phyloP scores from a whole-genome alignment of 2,888 invertebrate genomes.

The Andrena minutula region DNA sequence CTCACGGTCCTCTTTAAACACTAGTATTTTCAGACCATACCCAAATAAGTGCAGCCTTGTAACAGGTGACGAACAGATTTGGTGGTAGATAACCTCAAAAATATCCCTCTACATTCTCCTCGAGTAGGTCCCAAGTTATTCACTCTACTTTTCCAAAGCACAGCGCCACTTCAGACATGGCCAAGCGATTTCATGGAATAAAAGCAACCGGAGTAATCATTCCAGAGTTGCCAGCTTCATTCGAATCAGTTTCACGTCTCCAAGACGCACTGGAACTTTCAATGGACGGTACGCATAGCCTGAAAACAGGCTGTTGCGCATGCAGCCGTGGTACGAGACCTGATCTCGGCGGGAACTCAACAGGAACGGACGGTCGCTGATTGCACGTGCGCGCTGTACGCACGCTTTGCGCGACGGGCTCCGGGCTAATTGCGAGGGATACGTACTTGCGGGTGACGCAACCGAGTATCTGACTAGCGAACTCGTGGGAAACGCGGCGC shows the following conservation, averaged over 20 bases:
- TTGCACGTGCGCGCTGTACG: conserved; percentile 18
- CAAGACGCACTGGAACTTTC: conserved; percentile 2
- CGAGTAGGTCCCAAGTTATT: too few species aligned
- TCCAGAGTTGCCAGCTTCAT: background rate
- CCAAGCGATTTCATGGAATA: background rate
- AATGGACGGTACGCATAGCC: background rate
- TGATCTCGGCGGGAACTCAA: conserved; percentile 1
- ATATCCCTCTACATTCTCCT: too few species aligned
- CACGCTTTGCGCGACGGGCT: conserved; percentile 17
- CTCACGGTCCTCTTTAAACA: too few species aligned
- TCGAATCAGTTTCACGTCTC: background rate
- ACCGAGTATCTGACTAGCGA: conserved; percentile 3
- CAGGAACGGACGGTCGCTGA: background rate
- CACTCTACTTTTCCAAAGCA: too few species aligned
- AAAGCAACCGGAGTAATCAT: background rate
- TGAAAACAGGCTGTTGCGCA: conserved; percentile 11
- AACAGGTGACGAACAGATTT: too few species aligned
- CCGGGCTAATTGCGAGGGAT: conserved; percentile 27
- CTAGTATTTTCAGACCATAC: background rate
- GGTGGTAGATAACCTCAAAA: too few species aligned
- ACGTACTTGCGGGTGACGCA: conserved; percentile 26
- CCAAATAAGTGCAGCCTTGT: too few species aligned
- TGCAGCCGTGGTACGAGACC: background rate
- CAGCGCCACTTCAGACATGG: too few species aligned
- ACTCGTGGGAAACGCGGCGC: conserved; percentile 32